Conservation (phyloP, 2,888 invertebrate genomes). For the Dasypogon diadema region DNA sequence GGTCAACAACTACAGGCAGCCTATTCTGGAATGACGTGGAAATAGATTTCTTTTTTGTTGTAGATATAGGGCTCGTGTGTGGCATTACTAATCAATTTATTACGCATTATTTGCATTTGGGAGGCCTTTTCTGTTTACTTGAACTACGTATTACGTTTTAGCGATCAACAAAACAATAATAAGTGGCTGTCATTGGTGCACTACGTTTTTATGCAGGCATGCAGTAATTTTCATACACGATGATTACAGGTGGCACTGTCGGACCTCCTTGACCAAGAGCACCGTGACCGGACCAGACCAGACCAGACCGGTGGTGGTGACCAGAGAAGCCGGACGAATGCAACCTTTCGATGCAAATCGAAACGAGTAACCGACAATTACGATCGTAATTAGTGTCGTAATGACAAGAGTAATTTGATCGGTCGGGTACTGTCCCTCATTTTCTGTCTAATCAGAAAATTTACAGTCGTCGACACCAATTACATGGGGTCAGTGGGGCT, state of each 20-base stretch:
- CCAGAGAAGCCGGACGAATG: not conserved
- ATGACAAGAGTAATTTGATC: constrained; percentile 1
- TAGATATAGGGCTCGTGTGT: not conserved
- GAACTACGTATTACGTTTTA: no score
- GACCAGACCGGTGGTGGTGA: no score
- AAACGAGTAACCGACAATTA: not conserved
- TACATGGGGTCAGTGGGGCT: constrained; percentile 13
- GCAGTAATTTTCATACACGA: not conserved
- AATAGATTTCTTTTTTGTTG: no score
- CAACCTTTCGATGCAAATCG: not conserved
- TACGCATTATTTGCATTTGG: not conserved
- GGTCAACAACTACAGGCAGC: no score
- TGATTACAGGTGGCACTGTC: not conserved
- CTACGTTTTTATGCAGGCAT: not conserved
- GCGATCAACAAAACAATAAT: not conserved
- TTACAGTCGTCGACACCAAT: constrained; percentile 21
- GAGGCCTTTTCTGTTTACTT: no score
- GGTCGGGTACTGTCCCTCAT: not conserved
- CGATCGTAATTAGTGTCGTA: not conserved
- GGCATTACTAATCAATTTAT: constrained; percentile 25
- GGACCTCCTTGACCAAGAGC: constrained; percentile 18
- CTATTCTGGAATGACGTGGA: no score
- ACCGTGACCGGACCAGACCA: no score
- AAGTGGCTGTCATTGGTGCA: not conserved
- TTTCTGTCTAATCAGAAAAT: constrained; percentile 13